phyloP scores from a whole-genome alignment of 30 jellyfish, hydroid and myxozoan genomes.

The Rhopilema esculentum region DNA sequence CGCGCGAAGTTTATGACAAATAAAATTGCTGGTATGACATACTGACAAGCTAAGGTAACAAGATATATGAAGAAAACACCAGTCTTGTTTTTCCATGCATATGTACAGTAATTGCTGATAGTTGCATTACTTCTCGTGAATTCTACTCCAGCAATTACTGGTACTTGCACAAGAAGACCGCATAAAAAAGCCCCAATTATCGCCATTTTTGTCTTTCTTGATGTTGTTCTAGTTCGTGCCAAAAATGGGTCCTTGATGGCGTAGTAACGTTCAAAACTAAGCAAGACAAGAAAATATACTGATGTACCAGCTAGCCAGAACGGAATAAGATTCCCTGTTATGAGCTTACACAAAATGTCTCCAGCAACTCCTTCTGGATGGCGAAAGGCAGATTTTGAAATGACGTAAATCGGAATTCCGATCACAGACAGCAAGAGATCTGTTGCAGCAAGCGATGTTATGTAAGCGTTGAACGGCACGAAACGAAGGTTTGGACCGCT shows the following conservation, averaged over 20 bases:
- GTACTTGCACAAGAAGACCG: constrained; percentile 47
- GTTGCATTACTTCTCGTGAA: constrained; percentile 42
- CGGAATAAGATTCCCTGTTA: constrained; percentile 40
- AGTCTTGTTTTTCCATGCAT: constrained; percentile 9
- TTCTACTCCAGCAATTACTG: constrained; percentile 68
- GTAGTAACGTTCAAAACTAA: constrained; percentile 59
- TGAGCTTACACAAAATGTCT: constrained; percentile 14
- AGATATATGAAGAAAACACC: constrained; percentile 16
- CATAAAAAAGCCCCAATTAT: constrained; percentile 15
- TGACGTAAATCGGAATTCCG: constrained; percentile 49
- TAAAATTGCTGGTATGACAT: constrained; percentile 48
- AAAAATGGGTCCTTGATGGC: constrained; percentile 50
- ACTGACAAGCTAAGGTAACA: constrained; percentile 28
- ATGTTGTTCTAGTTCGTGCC: constrained; percentile 28
- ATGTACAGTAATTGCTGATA: constrained; percentile 60
- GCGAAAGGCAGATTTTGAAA: constrained; percentile 25
- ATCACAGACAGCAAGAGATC: constrained; percentile 51
- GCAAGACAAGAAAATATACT: constrained; percentile 28
- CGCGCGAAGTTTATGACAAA: constrained; percentile 35
- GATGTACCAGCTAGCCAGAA: constrained; percentile 48
- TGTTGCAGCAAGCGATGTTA: constrained; percentile 44
- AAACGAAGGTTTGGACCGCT: constrained; percentile 31
- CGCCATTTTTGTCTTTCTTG: constrained; percentile 1
- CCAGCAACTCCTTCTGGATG: constrained; percentile 43
- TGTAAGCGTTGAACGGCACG: constrained; percentile 52